phyloP scores from a whole-genome alignment of 1,140 invertebrate genomes.

The Habropoda laboriosa region DNA sequence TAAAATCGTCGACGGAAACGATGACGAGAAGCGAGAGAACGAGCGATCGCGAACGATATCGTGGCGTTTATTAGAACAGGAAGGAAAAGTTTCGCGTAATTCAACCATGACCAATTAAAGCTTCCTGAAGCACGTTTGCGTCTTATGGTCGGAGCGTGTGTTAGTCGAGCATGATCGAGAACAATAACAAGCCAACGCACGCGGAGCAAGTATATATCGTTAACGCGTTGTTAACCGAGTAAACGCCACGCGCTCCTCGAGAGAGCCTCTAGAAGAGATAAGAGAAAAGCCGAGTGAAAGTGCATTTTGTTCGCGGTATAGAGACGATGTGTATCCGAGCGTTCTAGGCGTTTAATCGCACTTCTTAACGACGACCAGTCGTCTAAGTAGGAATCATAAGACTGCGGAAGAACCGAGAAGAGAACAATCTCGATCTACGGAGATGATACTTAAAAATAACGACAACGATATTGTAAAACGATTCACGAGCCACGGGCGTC shows the following conservation, averaged over 20 bases:
- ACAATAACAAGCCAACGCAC: neutral
- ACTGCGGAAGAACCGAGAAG: constrained; percentile 53
- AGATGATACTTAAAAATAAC: neutral
- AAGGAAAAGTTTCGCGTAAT: constrained; percentile 38
- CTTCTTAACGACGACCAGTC: constrained; percentile 25
- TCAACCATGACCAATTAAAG: constrained; percentile 66
- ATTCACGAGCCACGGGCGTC: neutral
- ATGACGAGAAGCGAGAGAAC: constrained; percentile 3
- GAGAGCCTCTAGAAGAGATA: constrained; percentile 2
- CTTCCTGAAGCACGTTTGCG: constrained; percentile 11
- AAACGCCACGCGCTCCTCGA: constrained; percentile 34
- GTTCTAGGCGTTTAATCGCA: neutral
- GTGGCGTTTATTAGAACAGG: constrained; percentile 1
- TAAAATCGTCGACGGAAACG: constrained; percentile 12
- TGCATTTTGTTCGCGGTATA: constrained; percentile 28
- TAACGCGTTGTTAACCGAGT: constrained; percentile 33
- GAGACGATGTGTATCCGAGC: constrained; percentile 13
- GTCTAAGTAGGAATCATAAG: constrained; percentile 52
- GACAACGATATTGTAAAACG: neutral
- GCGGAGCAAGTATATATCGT: neutral
- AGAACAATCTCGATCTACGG: neutral
- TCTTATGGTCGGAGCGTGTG: too few relatives aligned
- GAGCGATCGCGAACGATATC: constrained; percentile 23
- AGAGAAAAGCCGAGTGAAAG: constrained; percentile 41
- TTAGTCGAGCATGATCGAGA: constrained; percentile 12